These are phyloP conservation scores for Scartelaos histophorus DNA, from an alignment of 2,113 vertebrate species.

Conservation along the genomic window DNA sequence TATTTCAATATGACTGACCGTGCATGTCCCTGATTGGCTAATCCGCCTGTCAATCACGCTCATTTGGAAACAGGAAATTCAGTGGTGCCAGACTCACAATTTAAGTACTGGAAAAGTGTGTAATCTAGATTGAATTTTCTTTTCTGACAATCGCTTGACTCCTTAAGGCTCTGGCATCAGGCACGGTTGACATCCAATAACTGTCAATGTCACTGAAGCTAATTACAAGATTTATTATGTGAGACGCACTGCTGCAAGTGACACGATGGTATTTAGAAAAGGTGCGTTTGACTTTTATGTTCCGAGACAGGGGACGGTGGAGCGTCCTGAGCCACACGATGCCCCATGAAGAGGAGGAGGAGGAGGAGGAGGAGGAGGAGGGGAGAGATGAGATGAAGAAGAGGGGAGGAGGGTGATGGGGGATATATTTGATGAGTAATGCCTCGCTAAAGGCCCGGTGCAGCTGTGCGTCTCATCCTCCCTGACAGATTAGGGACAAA, in stretches of 20 bases:
- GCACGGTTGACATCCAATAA: not conserved
- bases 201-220: slow-evolving; percentile 12
- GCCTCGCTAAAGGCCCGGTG: slow-evolving; percentile 37
- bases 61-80: no score
- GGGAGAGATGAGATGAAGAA: not conserved
- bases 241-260: slow-evolving; percentile 23
- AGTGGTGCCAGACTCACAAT: no score
- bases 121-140: no score
- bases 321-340: slow-evolving; percentile 19
- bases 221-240: slow-evolving; percentile 11
- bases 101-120: no score
- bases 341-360: slow-evolving; percentile 24
- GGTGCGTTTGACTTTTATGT: slow-evolving; percentile 43
- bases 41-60: no score
- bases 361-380: not conserved
- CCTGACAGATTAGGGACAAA: slow-evolving; percentile 57
- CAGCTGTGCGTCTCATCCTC: slow-evolving; percentile 36
- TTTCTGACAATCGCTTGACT: not conserved
- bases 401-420: not conserved
- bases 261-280: slow-evolving; percentile 30
- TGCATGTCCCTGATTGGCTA: no score
- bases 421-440: slow-evolving; percentile 43
- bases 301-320: slow-evolving; percentile 27
- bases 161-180: not conserved
- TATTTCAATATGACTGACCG: no score